Evolutionary conservation across 1,140 invertebrate genomes (phyloP).

Genomic region (Pristionchus pacificus): DNA sequence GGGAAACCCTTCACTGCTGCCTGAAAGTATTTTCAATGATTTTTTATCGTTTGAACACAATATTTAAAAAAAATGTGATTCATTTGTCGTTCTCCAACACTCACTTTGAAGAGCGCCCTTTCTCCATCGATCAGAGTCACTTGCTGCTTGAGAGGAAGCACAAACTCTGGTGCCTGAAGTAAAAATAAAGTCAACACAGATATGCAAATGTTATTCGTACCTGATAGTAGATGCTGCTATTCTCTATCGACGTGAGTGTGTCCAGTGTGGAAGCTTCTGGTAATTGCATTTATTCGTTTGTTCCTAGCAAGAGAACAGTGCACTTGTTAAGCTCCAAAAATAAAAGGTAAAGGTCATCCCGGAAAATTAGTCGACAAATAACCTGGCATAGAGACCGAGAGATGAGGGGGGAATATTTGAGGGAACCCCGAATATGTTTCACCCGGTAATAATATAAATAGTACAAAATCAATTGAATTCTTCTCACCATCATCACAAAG

Average conservation of each 20-base stretch:
- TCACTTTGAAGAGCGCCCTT: background rate
- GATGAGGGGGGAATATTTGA: no score
- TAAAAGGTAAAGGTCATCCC: no score
- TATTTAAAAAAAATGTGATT: background rate
- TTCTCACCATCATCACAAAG: conserved; percentile 34
- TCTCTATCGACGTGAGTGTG: conserved; percentile 31
- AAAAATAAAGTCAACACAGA: no score
- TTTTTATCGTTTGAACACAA: no score
- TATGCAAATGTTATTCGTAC: no score
- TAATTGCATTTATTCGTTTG: conserved; percentile 3
- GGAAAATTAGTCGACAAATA: no score
- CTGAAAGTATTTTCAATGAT: no score
- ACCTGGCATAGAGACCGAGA: no score
- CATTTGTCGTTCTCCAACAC: background rate
- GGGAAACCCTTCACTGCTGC: conserved; percentile 20
- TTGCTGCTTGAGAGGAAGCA: background rate
- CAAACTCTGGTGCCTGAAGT: conserved; percentile 14
- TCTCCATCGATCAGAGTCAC: conserved; percentile 2
- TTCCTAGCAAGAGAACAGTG: background rate
- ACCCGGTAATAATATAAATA: background rate
- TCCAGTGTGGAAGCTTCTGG: conserved; percentile 34
- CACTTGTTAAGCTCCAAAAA: no score
- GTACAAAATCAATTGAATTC: background rate
- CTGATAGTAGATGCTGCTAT: conserved; percentile 8
- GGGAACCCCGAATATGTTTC: no score